Percentiles rank a stretch among this genome's conserved stretches.
Evolutionary conservation across 2,888 invertebrate species (phyloP).

Genomic region (Lobophora halterata): DNA sequence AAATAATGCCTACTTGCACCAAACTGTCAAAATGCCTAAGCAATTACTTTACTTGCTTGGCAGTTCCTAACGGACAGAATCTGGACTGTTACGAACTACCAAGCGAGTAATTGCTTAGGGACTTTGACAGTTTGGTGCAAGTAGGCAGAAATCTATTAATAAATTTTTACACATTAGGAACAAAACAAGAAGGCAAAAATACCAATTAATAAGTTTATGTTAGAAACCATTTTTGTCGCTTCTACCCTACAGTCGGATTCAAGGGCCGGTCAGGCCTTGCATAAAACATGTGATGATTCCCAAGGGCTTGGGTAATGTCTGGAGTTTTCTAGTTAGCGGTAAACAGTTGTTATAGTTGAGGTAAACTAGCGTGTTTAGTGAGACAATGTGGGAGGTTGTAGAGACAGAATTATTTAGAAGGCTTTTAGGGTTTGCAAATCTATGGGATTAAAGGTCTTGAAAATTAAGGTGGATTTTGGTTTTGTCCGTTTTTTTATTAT

Average conservation of each 20-base stretch:
- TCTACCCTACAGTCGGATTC: slow-evolving; percentile 4
- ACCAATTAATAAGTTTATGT: neutral
- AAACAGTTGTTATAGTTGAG: slow-evolving; percentile 42
- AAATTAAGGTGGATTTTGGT: too few species aligned
- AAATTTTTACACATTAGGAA: too few species aligned
- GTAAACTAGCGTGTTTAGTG: slow-evolving; percentile 29
- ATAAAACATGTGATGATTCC: slow-evolving; percentile 59
- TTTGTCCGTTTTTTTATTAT: too few species aligned
- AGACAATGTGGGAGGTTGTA: slow-evolving; percentile 6
- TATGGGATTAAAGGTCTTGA: too few species aligned
- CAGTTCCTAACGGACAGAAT: too few species aligned
- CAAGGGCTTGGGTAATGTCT: slow-evolving; percentile 41
- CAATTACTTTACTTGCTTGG: too few species aligned
- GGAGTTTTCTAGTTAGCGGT: slow-evolving; percentile 59
- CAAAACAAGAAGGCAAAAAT: neutral
- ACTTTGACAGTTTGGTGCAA: too few species aligned
- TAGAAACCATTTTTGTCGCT: slow-evolving; percentile 6
- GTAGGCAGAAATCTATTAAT: too few species aligned
- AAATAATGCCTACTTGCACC: too few species aligned
- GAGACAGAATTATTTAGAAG: slow-evolving; percentile 27
- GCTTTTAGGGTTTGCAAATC: neutral
- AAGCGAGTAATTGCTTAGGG: too few species aligned
- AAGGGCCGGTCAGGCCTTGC: slow-evolving; percentile 35
- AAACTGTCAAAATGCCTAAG: too few species aligned
- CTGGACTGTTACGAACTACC: too few species aligned